Evolutionary conservation across 2,888 invertebrate species (phyloP).

Genomic region (Drosophila fungiperda): DNA sequence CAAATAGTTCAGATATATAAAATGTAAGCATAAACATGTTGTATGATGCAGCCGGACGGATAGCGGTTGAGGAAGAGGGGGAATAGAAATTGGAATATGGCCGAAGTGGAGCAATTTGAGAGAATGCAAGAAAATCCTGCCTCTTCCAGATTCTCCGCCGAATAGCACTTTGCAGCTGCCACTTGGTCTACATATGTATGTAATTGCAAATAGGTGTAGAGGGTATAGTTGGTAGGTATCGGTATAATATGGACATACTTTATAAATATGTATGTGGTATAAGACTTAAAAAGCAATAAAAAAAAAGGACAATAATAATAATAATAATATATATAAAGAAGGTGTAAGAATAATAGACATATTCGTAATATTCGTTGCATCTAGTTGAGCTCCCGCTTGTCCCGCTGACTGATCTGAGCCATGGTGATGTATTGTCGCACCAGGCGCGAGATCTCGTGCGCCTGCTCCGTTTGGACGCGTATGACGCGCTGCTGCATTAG

Average conservation of each 20-base stretch:
- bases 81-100: conserved; percentile 49
- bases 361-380: conserved; percentile 51
- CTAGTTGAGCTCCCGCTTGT: conserved; percentile 81
- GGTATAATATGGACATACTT: conserved; percentile 26
- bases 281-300: conserved; percentile 48
- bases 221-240: conserved; percentile 22
- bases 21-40: not conserved
- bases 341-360: conserved; percentile 37
- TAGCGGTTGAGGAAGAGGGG: not conserved
- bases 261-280: conserved; percentile 25
- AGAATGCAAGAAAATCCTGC: conserved; percentile 6
- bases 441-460: conserved; percentile 97
- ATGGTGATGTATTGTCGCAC: conserved; percentile 98
- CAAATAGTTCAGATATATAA: conserved; percentile 28
- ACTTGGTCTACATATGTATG: conserved; percentile 26
- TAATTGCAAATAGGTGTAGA: conserved; percentile 2
- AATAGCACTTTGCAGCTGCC: conserved; percentile 22
- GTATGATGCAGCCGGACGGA: conserved; percentile 12
- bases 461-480: conserved; percentile 98
- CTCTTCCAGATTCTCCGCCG: not conserved
- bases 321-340: conserved; percentile 26
- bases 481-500: conserved; percentile 98
- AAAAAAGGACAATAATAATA: conserved; percentile 42
- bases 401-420: conserved; percentile 87
- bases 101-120: conserved; percentile 28